These are phyloP conservation scores for Lampris megalopsis DNA, from an alignment of 2,113 vertebrate species.

Conservation along the genomic window DNA sequence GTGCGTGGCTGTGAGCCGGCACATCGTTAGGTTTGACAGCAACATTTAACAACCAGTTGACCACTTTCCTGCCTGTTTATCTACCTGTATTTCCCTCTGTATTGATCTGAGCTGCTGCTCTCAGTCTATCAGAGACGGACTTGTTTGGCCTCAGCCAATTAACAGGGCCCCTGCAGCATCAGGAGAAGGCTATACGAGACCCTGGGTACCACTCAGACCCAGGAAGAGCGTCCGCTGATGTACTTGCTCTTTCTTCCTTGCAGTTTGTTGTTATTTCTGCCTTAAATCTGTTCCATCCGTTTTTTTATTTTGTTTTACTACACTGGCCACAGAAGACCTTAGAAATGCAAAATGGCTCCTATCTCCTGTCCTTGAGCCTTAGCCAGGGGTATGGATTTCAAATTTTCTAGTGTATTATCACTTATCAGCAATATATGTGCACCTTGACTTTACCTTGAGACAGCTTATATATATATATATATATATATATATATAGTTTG, in stretches of 20 bases:
- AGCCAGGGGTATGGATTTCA: slow-evolving; percentile 25
- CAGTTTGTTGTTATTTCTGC: slow-evolving; percentile 36
- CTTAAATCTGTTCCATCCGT: slow-evolving; percentile 15
- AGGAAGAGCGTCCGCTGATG: slow-evolving; percentile 35
- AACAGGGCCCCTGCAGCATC: slow-evolving; percentile 56
- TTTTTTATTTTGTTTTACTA: slow-evolving; percentile 25
- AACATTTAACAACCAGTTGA: slow-evolving; percentile 65
- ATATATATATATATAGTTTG: slow-evolving; percentile 14
- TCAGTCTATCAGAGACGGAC: slow-evolving; percentile 53
- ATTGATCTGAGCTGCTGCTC: slow-evolving; percentile 64
- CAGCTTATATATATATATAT: neutral
- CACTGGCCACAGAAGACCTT: slow-evolving; percentile 37
- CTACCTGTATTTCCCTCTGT: slow-evolving; percentile 51
- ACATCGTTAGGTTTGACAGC: slow-evolving; percentile 47
- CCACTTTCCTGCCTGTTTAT: slow-evolving; percentile 67
- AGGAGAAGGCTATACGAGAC: slow-evolving; percentile 54
- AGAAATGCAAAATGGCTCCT: slow-evolving; percentile 5
- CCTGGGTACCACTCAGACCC: slow-evolving; percentile 43
- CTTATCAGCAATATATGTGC: slow-evolving; percentile 44
- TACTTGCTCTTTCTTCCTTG: slow-evolving; percentile 42
- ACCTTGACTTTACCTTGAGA: slow-evolving; percentile 35
- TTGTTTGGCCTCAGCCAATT: slow-evolving; percentile 70
- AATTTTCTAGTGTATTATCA: slow-evolving; percentile 12
- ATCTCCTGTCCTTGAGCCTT: slow-evolving; percentile 21
- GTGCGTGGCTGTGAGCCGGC: slow-evolving; percentile 48